Evolutionary conservation across 2,113 vertebrate genomes (phyloP).

Genomic region (Empidonax traillii): DNA sequence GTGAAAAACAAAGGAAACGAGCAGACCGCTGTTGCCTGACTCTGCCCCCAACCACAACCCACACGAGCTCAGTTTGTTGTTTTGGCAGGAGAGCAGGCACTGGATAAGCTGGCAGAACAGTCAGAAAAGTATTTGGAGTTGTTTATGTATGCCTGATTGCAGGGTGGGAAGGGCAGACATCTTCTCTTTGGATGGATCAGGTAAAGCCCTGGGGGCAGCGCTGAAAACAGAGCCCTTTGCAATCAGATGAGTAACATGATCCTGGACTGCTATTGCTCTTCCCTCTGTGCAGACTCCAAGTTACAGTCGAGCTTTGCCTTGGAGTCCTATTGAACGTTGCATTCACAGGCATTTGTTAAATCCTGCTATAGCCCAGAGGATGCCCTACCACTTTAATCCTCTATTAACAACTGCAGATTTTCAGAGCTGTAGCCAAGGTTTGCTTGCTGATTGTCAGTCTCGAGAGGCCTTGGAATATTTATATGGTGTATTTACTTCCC

Average conservation of each 20-base stretch:
- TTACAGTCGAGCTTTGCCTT: neutral
- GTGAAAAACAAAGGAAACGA: constrained; percentile 44
- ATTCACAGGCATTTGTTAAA: constrained; percentile 3
- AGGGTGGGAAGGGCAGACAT: constrained; percentile 50
- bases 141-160: constrained; percentile 59
- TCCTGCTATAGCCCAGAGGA: constrained; percentile 34
- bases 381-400: constrained; percentile 35
- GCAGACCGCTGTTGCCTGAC: constrained; percentile 14
- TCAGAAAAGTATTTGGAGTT: constrained; percentile 52
- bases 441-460: neutral
- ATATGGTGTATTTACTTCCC: neutral
- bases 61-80: constrained; percentile 27
- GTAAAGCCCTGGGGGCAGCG: constrained; percentile 20
- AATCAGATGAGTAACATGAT: constrained; percentile 46
- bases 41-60: constrained; percentile 45
- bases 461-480: neutral
- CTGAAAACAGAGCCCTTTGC: constrained; percentile 36
- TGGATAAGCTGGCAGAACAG: constrained; percentile 42
- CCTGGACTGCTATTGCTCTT: constrained; percentile 23
- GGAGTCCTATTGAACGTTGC: neutral
- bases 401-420: neutral
- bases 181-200: constrained; percentile 43
- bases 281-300: constrained; percentile 24
- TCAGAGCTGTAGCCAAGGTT: neutral
- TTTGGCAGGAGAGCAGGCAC: constrained; percentile 27